Percentiles rank a stretch among this genome's conserved stretches.
phyloP scores from a whole-genome alignment of 2,797 vertebrate species.

The Tarsius wallacei region DNA sequence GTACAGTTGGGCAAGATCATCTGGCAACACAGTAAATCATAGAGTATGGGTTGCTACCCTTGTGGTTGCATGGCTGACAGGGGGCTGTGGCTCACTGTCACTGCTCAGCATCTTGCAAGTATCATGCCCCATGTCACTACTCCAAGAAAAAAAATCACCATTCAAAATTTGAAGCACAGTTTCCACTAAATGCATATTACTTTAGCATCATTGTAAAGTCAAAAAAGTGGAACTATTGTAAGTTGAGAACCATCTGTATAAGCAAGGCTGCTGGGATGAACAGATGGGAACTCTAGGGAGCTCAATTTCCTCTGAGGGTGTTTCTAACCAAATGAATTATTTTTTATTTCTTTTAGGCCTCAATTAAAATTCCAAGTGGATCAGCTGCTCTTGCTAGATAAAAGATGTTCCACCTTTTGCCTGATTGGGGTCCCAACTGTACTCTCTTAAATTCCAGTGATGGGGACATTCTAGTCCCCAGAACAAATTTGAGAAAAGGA shows the following conservation, averaged over 20 bases:
- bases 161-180: background rate
- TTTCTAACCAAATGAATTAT: slow-evolving; percentile 38
- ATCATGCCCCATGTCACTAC: background rate
- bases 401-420: background rate
- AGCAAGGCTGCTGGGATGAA: background rate
- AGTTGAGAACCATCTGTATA: background rate
- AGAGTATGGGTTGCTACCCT: background rate
- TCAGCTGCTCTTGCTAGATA: background rate
- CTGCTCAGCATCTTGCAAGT: background rate
- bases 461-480: background rate
- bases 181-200: background rate
- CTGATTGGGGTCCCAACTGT: background rate
- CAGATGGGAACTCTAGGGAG: background rate
- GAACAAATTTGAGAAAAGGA: background rate
- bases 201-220: background rate
- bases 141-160: background rate
- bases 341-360: slow-evolving; percentile 26
- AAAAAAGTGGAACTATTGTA: background rate
- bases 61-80: background rate
- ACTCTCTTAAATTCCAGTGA: slow-evolving; percentile 20
- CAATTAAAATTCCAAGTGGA: background rate
- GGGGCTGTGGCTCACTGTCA: background rate
- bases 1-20: background rate
- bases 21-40: background rate
- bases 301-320: background rate